phyloP scores from a whole-genome alignment of 2,797 vertebrate species.

The Danio kyathit region DNA sequence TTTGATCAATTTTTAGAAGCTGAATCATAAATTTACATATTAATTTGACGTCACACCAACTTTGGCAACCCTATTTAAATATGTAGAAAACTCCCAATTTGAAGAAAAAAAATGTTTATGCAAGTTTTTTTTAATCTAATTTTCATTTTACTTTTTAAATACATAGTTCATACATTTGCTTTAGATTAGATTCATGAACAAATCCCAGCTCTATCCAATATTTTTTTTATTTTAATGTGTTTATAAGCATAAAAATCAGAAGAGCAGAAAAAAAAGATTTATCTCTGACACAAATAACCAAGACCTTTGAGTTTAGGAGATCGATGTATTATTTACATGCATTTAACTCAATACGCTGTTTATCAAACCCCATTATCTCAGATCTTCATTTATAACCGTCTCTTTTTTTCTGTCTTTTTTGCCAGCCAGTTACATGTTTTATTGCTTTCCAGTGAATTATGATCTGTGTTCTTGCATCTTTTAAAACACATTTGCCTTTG shows the following conservation, averaged over 20 bases:
- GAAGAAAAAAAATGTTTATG: too few relatives aligned
- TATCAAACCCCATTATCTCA: conserved; percentile 76
- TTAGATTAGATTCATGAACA: neutral
- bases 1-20: neutral
- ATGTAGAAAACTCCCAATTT: neutral
- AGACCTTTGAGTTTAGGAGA: conserved; percentile 51
- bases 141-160: too few relatives aligned
- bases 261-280: neutral
- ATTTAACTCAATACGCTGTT: conserved; percentile 69
- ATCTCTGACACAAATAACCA: conserved; percentile 3
- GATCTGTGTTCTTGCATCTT: conserved; percentile 88
- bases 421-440: conserved; percentile 24
- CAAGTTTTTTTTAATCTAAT: neutral
- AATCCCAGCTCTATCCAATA: neutral
- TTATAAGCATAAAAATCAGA: conserved; percentile 5
- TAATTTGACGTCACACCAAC: too few relatives aligned
- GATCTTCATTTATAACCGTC: conserved; percentile 80
- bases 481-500: conserved; percentile 93
- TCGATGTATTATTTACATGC: conserved; percentile 69
- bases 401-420: conserved; percentile 58
- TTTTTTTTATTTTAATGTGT: conserved; percentile 5
- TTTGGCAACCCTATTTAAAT: neutral
- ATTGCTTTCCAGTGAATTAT: conserved; percentile 90
- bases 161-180: neutral
- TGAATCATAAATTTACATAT: too few relatives aligned